Conservation (phyloP, 2,113 vertebrate species). For the Microcebus ravelobensis region DNA sequence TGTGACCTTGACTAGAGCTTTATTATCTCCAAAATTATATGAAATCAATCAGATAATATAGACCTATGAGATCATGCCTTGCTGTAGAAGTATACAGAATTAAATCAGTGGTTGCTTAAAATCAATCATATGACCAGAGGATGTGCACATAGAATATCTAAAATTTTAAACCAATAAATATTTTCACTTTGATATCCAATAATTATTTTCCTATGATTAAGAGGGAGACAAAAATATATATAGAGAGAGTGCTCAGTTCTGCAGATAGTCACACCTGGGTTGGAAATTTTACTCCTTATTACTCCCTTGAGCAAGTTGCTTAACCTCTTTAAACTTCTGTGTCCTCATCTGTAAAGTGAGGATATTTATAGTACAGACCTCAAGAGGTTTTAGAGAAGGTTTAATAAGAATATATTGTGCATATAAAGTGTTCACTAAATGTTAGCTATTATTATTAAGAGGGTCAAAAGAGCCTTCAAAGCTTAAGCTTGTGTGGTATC, state of each 20-base stretch:
- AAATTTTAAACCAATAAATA: background rate
- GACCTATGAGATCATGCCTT: background rate
- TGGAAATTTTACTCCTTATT: background rate
- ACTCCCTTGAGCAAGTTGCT: background rate
- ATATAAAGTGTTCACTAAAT: conserved; percentile 62
- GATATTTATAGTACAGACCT: background rate
- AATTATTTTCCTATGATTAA: background rate
- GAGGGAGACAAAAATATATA: background rate
- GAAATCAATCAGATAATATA: background rate
- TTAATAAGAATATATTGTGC: conserved; percentile 58
- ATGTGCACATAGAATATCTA: background rate
- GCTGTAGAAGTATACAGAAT: background rate
- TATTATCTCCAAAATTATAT: background rate
- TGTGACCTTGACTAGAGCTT: background rate
- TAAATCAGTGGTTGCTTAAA: background rate
- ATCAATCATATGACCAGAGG: background rate
- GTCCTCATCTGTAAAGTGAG: conserved; percentile 24
- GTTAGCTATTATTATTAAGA: conserved; percentile 52
- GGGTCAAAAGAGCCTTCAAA: background rate
- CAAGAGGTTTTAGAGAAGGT: background rate
- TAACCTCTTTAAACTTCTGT: conserved; percentile 37
- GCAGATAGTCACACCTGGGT: background rate
- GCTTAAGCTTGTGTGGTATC: background rate
- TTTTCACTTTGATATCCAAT: background rate
- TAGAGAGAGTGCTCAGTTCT: background rate